Conservation (phyloP, 2,113 vertebrate species). For the Chionodraco myersi region DNA sequence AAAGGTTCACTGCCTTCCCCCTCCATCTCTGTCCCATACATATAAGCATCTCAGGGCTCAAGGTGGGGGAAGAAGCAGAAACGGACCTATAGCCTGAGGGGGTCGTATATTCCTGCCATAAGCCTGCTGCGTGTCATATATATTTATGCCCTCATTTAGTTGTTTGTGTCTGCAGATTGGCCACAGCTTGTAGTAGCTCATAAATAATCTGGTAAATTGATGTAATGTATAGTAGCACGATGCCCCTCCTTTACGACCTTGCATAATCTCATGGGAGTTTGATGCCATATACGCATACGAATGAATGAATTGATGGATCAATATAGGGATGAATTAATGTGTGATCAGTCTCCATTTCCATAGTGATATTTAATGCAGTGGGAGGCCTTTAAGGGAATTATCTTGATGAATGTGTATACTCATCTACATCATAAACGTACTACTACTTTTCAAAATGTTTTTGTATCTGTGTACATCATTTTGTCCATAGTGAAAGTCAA, state of each 20-base stretch:
- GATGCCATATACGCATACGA: constrained; percentile 12
- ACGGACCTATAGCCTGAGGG: constrained; percentile 58
- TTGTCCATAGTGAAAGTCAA: background rate
- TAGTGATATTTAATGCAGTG: background rate
- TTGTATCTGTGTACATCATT: background rate
- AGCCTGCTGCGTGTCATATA: constrained; percentile 71
- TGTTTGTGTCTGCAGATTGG: constrained; percentile 70
- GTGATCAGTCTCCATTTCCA: constrained; percentile 15
- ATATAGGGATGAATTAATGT: constrained; percentile 26
- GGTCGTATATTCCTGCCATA: constrained; percentile 62
- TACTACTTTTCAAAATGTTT: background rate
- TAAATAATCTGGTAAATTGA: constrained; percentile 64
- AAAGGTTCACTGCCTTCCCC: background rate
- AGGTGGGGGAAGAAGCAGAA: constrained; percentile 55
- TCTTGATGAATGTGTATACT: background rate
- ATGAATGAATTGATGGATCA: constrained; percentile 9
- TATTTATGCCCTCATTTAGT: constrained; percentile 76
- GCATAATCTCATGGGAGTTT: constrained; percentile 41
- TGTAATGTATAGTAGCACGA: constrained; percentile 40
- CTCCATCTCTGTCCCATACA: constrained; percentile 29
- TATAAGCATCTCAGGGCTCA: constrained; percentile 34
- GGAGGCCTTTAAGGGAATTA: background rate
- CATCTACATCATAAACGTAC: background rate
- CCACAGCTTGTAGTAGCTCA: constrained; percentile 53
- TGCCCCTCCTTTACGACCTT: constrained; percentile 31